phyloP scores from a whole-genome alignment of 2,113 vertebrate species.

The Suricata suricatta region DNA sequence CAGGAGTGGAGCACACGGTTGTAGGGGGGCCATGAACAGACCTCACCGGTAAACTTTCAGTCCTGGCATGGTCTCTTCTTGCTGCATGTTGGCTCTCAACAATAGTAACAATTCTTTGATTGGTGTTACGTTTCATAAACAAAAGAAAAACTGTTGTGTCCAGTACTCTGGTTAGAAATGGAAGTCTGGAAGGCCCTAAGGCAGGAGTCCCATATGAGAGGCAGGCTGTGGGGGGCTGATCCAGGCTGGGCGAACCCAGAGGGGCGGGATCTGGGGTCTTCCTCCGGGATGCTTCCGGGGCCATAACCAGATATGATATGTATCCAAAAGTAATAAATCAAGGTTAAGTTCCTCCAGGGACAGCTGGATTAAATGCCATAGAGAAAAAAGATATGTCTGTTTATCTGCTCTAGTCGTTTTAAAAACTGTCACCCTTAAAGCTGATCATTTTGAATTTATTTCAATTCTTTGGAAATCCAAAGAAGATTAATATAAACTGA shows the following conservation, averaged over 20 bases:
- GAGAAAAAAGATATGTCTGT: slow-evolving; percentile 38
- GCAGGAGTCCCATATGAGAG: neutral
- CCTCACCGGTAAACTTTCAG: neutral
- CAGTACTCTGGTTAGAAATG: neutral
- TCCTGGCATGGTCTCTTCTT: neutral
- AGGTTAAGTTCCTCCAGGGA: slow-evolving; percentile 53
- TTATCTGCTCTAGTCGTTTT: slow-evolving; percentile 19
- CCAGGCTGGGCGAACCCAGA: neutral
- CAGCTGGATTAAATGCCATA: slow-evolving; percentile 14
- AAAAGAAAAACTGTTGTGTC: neutral
- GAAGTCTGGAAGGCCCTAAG: neutral
- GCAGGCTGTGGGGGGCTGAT: neutral
- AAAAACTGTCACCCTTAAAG: slow-evolving; percentile 33
- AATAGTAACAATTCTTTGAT: slow-evolving; percentile 30
- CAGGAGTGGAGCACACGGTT: neutral
- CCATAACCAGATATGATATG: slow-evolving; percentile 48
- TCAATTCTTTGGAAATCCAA: slow-evolving; percentile 44
- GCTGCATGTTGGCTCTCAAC: neutral
- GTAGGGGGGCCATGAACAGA: neutral
- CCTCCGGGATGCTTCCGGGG: neutral
- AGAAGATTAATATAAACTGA: slow-evolving; percentile 33
- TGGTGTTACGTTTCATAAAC: slow-evolving; percentile 21
- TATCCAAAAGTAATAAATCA: slow-evolving; percentile 69
- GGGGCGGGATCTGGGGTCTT: neutral
- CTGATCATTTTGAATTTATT: neutral